Base-by-base conservation (phyloP, 53 echinoderm and acorn worm genomes). In the Patiria pectinifera region DNA sequence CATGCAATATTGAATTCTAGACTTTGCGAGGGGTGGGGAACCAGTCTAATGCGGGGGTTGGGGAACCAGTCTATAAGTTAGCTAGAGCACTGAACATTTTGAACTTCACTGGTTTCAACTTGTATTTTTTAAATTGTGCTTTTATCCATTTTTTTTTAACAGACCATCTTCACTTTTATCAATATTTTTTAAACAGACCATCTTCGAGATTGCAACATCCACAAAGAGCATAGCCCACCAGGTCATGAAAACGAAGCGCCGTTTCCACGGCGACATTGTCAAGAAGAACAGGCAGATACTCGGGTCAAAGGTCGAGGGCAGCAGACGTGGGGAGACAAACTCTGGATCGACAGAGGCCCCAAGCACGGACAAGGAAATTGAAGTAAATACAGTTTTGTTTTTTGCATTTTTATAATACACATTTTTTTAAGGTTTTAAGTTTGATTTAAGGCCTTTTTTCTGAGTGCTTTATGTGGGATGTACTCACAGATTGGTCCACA, bases 191-290 rank as follows among this genome's bases (percentile, higher is more conserved):
- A 76, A 80, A 43, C 87, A 96, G 96, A 97, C 96, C 11, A 95
- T 96, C 76, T 94, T 97, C 93, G 97, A 97, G 87, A 96, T 96
- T 69, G 93, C 96, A 86, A 93, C 96, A 7, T 96, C 96, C 13
- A 87, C 94, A 5, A 97, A 97, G 87, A 97, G 91, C 44, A 0
- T 84, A 3, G 93, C 94, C 4, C 93, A 93, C 89, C 93, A 93
- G 49, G 82, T 97, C 90, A 97, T 97, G 97, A 91, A 93, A 77
- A 86, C 92, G 62, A 97, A 97, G 91, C 89, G 97, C 21, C 93
- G 80, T 71, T 83, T 95, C 45, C 96, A 97, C 59, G 91, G 92
- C 76, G 84, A 92, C 3, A 92, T 92, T 58, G 95, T 97, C 46
- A 95, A 79, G 91, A 96, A 93, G 86, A 93, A 92, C n/a, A 59